Conservation (phyloP, 1,140 invertebrate species). For the Drosophila teissieri region DNA sequence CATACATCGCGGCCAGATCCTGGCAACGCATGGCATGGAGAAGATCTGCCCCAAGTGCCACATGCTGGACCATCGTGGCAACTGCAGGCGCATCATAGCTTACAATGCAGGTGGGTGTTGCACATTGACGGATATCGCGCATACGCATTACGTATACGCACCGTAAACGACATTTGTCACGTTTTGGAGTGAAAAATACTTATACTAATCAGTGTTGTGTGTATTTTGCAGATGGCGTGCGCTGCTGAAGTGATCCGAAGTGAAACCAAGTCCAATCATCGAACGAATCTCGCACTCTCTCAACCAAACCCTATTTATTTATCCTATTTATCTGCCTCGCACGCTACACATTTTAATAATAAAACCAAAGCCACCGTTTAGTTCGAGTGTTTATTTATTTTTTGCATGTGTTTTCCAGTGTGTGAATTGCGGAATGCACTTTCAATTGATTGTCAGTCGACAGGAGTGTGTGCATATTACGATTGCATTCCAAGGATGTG, state of each 20-base stretch:
- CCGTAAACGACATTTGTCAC: constrained; percentile 21
- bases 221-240: constrained; percentile 63
- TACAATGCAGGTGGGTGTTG: constrained; percentile 67
- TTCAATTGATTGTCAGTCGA: too few relatives aligned
- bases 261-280: constrained; percentile 13
- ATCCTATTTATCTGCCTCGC: constrained; percentile 44
- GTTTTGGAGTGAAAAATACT: neutral
- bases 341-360: constrained; percentile 12
- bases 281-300: constrained; percentile 62
- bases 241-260: constrained; percentile 45
- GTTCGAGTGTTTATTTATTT: neutral
- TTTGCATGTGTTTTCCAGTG: neutral
- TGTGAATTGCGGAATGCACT: neutral
- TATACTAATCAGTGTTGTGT: constrained; percentile 2
- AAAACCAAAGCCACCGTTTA: neutral
- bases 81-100: constrained; percentile 72
- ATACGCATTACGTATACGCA: constrained; percentile 35
- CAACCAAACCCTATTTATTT: constrained; percentile 51
- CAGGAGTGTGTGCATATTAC: too few relatives aligned
- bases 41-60: constrained; percentile 74
- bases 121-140: neutral
- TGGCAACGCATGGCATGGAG: constrained; percentile 59
- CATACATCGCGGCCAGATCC: constrained; percentile 67
- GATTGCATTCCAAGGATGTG: neutral
- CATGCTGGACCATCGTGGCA: constrained; percentile 78